These are phyloP conservation scores for Drosophila neutralis DNA, from an alignment of 2,888 invertebrate species.

Conservation along the genomic window DNA sequence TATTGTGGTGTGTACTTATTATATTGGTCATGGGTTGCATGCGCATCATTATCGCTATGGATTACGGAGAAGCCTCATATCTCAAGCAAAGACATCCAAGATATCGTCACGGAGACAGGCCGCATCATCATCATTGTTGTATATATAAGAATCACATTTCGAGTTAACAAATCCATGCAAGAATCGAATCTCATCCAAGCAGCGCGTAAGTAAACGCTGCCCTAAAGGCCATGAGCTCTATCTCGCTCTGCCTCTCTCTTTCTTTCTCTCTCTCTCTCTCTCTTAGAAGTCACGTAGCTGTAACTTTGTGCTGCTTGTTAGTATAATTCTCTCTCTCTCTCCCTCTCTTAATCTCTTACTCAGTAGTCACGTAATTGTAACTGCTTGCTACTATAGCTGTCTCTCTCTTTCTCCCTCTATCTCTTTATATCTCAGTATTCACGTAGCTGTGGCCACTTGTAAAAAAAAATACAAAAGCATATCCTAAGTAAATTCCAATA, in stretches of 20 bases:
- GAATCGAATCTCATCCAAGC: constrained; percentile 49
- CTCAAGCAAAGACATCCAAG: constrained; percentile 32
- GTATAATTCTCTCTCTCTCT: constrained; percentile 9
- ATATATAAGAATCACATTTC: constrained; percentile 59
- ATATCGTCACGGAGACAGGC: constrained; percentile 45
- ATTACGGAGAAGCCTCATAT: constrained; percentile 38
- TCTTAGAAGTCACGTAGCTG: constrained; percentile 27
- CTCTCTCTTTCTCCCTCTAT: not conserved
- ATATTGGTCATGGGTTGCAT: constrained; percentile 48
- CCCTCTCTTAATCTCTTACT: constrained; percentile 6
- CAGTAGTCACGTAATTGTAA: constrained; percentile 1
- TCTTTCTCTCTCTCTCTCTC: not conserved
- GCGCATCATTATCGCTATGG: constrained; percentile 52
- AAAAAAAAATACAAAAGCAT: not conserved
- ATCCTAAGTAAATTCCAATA: not conserved
- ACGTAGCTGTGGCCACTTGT: constrained; percentile 31
- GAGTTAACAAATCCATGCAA: constrained; percentile 41
- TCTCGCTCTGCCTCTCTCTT: constrained; percentile 22
- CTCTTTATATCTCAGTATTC: not conserved
- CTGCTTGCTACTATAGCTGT: not conserved
- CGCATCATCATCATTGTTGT: constrained; percentile 34
- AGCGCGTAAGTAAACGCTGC: constrained; percentile 66
- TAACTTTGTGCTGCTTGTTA: constrained; percentile 25
- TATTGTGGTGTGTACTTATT: constrained; percentile 8
- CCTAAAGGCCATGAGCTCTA: constrained; percentile 5